Conservation (phyloP, 1,140 invertebrate genomes). For the Solenopsis invicta region DNA sequence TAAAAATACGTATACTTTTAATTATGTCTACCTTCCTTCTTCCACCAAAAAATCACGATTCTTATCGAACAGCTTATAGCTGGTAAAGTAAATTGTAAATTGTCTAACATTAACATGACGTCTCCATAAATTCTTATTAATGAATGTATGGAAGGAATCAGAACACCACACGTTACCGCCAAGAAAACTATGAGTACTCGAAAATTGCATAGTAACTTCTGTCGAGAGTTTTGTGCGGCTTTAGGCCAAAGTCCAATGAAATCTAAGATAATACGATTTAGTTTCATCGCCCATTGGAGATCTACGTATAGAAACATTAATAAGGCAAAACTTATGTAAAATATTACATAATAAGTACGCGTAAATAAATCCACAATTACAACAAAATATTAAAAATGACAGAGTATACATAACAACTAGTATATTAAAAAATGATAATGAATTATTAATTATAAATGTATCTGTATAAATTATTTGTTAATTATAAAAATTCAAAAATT, state of each 20-base stretch:
- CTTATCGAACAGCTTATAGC: neutral
- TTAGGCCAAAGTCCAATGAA: conserved; percentile 52
- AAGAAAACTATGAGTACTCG: neutral
- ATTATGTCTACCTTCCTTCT: conserved; percentile 6
- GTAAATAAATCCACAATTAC: neutral
- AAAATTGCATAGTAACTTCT: conserved; percentile 31
- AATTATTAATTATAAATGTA: conserved; percentile 1
- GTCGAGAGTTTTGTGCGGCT: neutral
- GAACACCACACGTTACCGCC: neutral
- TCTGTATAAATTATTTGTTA: neutral
- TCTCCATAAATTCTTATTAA: conserved; percentile 23
- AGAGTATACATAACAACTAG: neutral
- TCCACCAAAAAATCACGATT: conserved; percentile 32
- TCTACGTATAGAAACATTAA: conserved; percentile 33
- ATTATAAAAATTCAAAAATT: neutral
- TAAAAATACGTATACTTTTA: neutral
- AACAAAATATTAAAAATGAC: neutral
- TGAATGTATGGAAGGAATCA: conserved; percentile 31
- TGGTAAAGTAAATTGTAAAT: conserved; percentile 41
- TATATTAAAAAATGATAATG: neutral
- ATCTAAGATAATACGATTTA: conserved; percentile 50
- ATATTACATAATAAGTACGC: neutral
- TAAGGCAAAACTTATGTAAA: neutral
- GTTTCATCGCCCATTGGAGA: conserved; percentile 59
- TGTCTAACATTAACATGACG: conserved; percentile 37